Conservation (phyloP, 2,888 invertebrate species). For the Ennomos erosarius region DNA sequence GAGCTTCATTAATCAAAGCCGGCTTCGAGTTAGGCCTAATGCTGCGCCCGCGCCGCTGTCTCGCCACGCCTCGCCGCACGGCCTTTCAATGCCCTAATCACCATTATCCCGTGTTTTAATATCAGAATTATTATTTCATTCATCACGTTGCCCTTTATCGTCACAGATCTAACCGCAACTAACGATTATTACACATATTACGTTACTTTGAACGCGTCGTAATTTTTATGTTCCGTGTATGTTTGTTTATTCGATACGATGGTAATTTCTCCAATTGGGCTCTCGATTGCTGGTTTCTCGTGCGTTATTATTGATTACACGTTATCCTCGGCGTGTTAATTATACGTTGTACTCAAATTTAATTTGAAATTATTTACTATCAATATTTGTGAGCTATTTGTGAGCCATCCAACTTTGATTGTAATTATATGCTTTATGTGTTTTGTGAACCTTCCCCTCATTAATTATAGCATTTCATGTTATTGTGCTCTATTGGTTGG, state of each 20-base stretch:
- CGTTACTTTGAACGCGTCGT: conserved; percentile 74
- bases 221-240: conserved; percentile 66
- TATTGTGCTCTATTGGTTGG: conserved; percentile 9
- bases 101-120: conserved; percentile 71
- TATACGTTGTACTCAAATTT: conserved; percentile 72
- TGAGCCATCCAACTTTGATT: conserved; percentile 41
- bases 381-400: conserved; percentile 48
- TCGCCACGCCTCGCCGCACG: conserved; percentile 63
- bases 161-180: conserved; percentile 74
- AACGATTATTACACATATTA: conserved; percentile 80
- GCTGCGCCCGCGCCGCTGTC: conserved; percentile 65
- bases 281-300: conserved; percentile 64
- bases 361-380: conserved; percentile 61
- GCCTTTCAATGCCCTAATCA: conserved; percentile 64
- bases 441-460: conserved; percentile 16
- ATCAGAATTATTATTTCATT: conserved; percentile 80
- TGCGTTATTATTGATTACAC: conserved; percentile 77
- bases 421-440: conserved; percentile 48
- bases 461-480: conserved; percentile 14
- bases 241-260: conserved; percentile 75
- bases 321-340: conserved; percentile 72
- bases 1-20: conserved; percentile 72
- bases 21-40: conserved; percentile 78
- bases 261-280: conserved; percentile 68
- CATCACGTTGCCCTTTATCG: conserved; percentile 78